Evolutionary conservation across 2,888 invertebrate species (phyloP), one percentile per base, ranked within the genome.

Genomic region (Neoascia interrupta): DNA sequence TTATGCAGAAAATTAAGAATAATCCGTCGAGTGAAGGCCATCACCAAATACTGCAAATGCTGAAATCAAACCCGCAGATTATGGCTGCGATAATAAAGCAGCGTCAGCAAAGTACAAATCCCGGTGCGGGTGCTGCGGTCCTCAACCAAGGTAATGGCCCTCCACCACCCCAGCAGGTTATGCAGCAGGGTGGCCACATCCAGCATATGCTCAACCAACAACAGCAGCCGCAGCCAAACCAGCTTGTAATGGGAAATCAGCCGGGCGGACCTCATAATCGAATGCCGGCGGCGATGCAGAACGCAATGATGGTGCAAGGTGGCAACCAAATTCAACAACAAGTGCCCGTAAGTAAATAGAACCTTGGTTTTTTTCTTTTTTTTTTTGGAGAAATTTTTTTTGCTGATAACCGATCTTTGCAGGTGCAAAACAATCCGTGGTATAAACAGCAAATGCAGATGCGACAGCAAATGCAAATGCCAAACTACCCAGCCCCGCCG

Each of bases 31-130:
- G 95, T 82, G 96, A 97, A 86, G 97, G 98, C 86, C 97, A 98
- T 86, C 94, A 94, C 86, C 95, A 96, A 89, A 93, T 96, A 75
- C 90, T 97, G 80, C 93, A 94, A 85, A 96, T 98, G 85, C 92
- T 98, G 81, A 97, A 97, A 89, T 94, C 95, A 81, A 97, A 97
- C 90, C 98, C 98, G 36, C 96, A 96, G 84, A 91, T 98, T 45
- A 97, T 98, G 96, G 96, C 97, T 63, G 96, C 97, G 60, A 97
- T 97, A 86, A 95, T 98, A 82, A 96, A 97, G 85, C 96, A 96
- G 88, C 91, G 95, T 86, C 93, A 94, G 90, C 92, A 88, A 81
- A 87, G 86, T 82, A 87, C 87, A 84, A 88, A 87, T 81, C 84
- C 86, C 16, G 84, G 83, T 18, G 83, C 82, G 2, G 83, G 84